Base-by-base conservation (phyloP, 2,113 vertebrate species). In the Vicugna pacos region DNA sequence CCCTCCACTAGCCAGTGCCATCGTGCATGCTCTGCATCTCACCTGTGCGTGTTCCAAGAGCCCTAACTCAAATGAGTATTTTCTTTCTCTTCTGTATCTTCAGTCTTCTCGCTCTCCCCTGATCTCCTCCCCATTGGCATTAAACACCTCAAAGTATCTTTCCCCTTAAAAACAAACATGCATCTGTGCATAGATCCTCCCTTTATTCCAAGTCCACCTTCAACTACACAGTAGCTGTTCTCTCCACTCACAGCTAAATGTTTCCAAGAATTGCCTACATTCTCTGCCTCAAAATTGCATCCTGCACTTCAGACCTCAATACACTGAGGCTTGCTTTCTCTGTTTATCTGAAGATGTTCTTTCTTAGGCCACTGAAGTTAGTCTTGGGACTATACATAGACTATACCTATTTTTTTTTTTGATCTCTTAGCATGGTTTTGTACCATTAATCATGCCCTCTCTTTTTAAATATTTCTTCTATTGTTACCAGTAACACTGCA, bases 101-200 rank as follows among this genome's bases (percentile, higher is more conserved):
- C 42, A 81, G 0, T 14, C 10, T 87, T 72, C 46, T 60, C 20
- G 16, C 54, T 70, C 4, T 85, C 8, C 81, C 14, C n/a, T 79
- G 16, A 81, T 92, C 90, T 89, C 35, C 52, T 85, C 58, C 1
- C 5, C 20, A 32, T 56, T 75, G 56, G 16, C 26, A 80, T 88
- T 85, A 88, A 91, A 91, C 1, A 56, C 32, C 16, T n/a, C 42
- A 92, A 73, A 83, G 24, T 85, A 72, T 22, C 15, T 54, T 72
- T 46, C 28, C 20, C 3, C 67, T 75, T 92, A 22, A 75, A 97
- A 96, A 28, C 46, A 94, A 56, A 84, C 42, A 69, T 70, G 13
- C 8, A 38, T 12, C 20, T 75, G 15, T 24, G 6, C 56, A 83
- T 17, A 62, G 26, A 62, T 54, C 48, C 24, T 86, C 12, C 32